Percentiles rank a stretch among this genome's conserved stretches.
These are phyloP conservation scores for Protonemura montana DNA, from an alignment of 2,888 invertebrate genomes.

Conservation along the genomic window DNA sequence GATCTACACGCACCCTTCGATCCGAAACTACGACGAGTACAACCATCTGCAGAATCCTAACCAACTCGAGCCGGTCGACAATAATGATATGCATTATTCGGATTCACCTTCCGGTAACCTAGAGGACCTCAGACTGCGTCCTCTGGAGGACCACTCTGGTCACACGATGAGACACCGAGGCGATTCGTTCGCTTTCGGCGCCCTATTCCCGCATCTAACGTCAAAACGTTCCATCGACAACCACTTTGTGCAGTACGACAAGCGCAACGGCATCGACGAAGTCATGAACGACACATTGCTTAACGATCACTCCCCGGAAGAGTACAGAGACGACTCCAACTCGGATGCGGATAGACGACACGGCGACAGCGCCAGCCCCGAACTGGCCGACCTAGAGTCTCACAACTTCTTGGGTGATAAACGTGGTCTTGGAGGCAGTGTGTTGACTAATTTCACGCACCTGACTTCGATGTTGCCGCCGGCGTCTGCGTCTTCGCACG, in stretches of 20 bases:
- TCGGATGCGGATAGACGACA: not conserved
- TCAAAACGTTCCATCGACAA: conserved; percentile 16
- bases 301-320: not conserved
- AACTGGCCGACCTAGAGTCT: conserved; percentile 17
- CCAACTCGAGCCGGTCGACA: conserved; percentile 30
- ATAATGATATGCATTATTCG: conserved; percentile 33
- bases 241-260: not conserved
- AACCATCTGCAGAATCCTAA: not conserved
- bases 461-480: conserved; percentile 31
- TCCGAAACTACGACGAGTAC: not conserved
- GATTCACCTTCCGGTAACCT: not conserved
- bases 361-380: conserved; percentile 14
- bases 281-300: not conserved
- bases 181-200: conserved; percentile 35
- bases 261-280: conserved; percentile 32
- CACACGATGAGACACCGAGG: conserved; percentile 31
- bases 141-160: not conserved
- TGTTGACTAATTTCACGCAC: conserved; percentile 29
- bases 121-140: conserved; percentile 24
- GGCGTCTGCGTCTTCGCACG: not conserved
- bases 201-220: conserved; percentile 32
- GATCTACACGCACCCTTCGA: not conserved
- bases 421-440: conserved; percentile 4
- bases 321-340: conserved; percentile 14
- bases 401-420: not conserved